A percentile compares a stretch with the other conserved stretches of the same genome.
Evolutionary conservation across 1,140 invertebrate genomes (phyloP).

Genomic region (Whitmania pigra): DNA sequence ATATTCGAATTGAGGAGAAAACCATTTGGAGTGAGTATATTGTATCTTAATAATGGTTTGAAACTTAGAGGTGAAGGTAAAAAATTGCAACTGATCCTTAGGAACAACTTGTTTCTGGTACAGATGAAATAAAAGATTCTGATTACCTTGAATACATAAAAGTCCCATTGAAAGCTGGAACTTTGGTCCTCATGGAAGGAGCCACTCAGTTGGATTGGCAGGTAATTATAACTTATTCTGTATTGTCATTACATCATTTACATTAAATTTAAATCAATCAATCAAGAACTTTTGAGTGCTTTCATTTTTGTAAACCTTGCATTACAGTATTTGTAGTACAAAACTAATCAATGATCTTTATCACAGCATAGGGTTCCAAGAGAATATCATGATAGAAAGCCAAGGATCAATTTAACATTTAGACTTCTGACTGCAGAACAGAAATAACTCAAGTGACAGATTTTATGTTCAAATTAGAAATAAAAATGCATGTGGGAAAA

Average conservation of each 20-base stretch:
- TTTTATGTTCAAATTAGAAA: not conserved
- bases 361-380: constrained; percentile 38
- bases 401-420: constrained; percentile 39
- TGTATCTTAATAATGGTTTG: not conserved
- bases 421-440: constrained; percentile 29
- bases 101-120: not conserved
- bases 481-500: too few species aligned
- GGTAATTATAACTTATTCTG: constrained; percentile 27
- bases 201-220: constrained; percentile 44
- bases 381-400: constrained; percentile 39
- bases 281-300: not conserved
- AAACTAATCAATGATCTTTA: constrained; percentile 21
- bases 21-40: constrained; percentile 27
- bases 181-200: constrained; percentile 45
- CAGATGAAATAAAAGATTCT: constrained; percentile 29
- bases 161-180: constrained; percentile 38
- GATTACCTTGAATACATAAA: constrained; percentile 32
- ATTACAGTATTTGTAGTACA: too few species aligned
- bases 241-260: not conserved
- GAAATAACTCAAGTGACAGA: not conserved
- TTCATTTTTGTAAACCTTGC: constrained; percentile 4
- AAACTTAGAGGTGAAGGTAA: not conserved
- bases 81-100: not conserved
- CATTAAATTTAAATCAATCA: not conserved
- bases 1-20: constrained; percentile 43